Base-by-base conservation (phyloP, 2,888 invertebrate species). In the Andrena bucephala region DNA sequence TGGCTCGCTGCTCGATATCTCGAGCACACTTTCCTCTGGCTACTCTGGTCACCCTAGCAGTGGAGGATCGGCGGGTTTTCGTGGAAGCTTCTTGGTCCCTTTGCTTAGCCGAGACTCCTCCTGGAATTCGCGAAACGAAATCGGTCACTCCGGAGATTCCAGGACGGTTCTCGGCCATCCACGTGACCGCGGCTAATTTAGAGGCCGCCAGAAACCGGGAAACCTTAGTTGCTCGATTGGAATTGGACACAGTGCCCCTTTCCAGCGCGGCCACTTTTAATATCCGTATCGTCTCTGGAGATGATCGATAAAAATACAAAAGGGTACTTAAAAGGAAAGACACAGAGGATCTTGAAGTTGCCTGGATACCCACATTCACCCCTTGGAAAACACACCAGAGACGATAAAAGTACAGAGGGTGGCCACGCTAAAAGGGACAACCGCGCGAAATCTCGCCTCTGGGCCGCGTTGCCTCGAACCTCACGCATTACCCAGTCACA, bases 1-100 rank as follows among this genome's bases (percentile, higher is more conserved):
- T n/a, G 50, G 57, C 67, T 62, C 79, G 69, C 73, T 79, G 86
- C 84, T 86, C 84, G 84, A 78, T 72, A 62, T 65, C 73, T 78
- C 62, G 80, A 84, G 76, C 54, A n/a, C 8, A 8, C 16, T 13
- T 59, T 16, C 42, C 42, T 42, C 29, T 24, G 36, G 20, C 20
- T 31, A 16, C 36, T 29, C 54, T 33, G 29, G 29, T 59, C 20
- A 48, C 31, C 4, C 48, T 29, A 0, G 10, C 3, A 0, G 3
- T 24, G 7, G 16, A 57, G n/a, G 65, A 36, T 63, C 50, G 31
- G 7, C n/a, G 5, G 24, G n/a, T 31, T 31, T 63, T 16, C 48
- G 10, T 48, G 2, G 27, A 52, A 24, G 20, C 50, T n/a, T 24
- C 7, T 52, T 31, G 33, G 52, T 29, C 27, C 52, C 3, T 36